phyloP scores from a whole-genome alignment of 2,888 invertebrate genomes.

The Xanthorhoe designata region DNA sequence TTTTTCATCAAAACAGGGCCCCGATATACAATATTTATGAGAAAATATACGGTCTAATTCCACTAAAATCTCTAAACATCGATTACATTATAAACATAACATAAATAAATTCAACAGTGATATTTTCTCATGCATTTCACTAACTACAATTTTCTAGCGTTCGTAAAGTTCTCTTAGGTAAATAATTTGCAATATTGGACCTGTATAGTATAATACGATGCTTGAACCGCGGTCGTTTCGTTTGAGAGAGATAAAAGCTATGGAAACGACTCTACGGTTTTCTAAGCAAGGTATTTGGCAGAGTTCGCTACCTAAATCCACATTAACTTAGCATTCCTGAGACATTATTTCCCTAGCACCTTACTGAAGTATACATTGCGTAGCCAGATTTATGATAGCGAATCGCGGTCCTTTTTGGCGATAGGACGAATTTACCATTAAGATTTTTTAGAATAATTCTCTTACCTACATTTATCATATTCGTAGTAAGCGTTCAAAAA shows the following conservation, averaged over 20 bases:
- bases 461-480: conserved; percentile 59
- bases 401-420: conserved; percentile 42
- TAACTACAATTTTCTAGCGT: conserved; percentile 74
- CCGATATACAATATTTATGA: conserved; percentile 38
- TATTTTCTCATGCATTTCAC: conserved; percentile 65
- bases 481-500: conserved; percentile 66
- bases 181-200: conserved; percentile 47
- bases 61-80: conserved; percentile 70
- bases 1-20: conserved; percentile 31
- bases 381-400: conserved; percentile 47
- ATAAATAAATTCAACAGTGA: conserved; percentile 58
- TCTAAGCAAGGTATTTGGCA: conserved; percentile 34
- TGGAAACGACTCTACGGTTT: conserved; percentile 38
- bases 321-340: conserved; percentile 36
- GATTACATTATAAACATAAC: conserved; percentile 68
- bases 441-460: conserved; percentile 61
- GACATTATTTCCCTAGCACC: conserved; percentile 54
- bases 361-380: conserved; percentile 51
- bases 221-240: conserved; percentile 34
- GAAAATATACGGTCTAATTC: conserved; percentile 52
- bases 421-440: conserved; percentile 69
- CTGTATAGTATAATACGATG: conserved; percentile 35
- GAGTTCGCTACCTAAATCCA: conserved; percentile 53
- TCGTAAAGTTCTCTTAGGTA: conserved; percentile 63
- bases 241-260: conserved; percentile 38